Evolutionary conservation across 1,140 invertebrate genomes (phyloP).

Genomic region (Drosophila yakuba): DNA sequence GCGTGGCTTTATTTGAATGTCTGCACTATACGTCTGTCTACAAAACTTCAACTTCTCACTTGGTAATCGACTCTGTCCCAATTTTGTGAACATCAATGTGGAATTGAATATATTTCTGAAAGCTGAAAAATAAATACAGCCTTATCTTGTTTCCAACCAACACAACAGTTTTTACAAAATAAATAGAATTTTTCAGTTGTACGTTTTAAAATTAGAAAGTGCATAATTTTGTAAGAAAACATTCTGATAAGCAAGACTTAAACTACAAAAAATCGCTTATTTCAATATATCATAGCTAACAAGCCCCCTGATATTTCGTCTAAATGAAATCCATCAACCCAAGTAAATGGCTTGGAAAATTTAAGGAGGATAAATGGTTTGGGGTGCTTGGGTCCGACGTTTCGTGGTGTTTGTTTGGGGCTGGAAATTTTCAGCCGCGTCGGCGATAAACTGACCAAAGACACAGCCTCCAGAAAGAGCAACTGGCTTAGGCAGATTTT

Average conservation of each 20-base stretch:
- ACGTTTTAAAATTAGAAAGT: too few relatives aligned
- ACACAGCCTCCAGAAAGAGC: not conserved
- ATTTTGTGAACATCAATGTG: slow-evolving; percentile 7
- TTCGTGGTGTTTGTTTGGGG: slow-evolving; percentile 26
- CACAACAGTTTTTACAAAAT: too few relatives aligned
- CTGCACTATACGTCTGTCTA: slow-evolving; percentile 12
- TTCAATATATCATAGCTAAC: slow-evolving; percentile 16
- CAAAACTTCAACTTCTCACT: slow-evolving; percentile 15
- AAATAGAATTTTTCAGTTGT: too few relatives aligned
- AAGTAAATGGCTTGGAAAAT: slow-evolving; percentile 16
- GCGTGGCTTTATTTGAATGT: slow-evolving; percentile 17
- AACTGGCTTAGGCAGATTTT: slow-evolving; percentile 43
- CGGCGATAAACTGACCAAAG: slow-evolving; percentile 35
- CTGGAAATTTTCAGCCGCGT: slow-evolving; percentile 34
- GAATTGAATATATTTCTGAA: slow-evolving; percentile 13
- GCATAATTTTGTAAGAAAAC: too few relatives aligned
- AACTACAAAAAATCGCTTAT: slow-evolving; percentile 1
- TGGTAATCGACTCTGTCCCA: slow-evolving; percentile 12
- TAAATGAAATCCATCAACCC: slow-evolving; percentile 17
- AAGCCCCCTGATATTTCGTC: not conserved
- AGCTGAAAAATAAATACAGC: too few relatives aligned
- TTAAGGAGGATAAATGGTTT: slow-evolving; percentile 9
- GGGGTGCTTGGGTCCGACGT: not conserved
- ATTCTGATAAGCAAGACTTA: too few relatives aligned
- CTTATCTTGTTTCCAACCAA: too few relatives aligned